Evolutionary conservation across 2,888 invertebrate species (phyloP), one percentile per base, ranked within the genome.

Genomic region (Xestia c-nigrum): DNA sequence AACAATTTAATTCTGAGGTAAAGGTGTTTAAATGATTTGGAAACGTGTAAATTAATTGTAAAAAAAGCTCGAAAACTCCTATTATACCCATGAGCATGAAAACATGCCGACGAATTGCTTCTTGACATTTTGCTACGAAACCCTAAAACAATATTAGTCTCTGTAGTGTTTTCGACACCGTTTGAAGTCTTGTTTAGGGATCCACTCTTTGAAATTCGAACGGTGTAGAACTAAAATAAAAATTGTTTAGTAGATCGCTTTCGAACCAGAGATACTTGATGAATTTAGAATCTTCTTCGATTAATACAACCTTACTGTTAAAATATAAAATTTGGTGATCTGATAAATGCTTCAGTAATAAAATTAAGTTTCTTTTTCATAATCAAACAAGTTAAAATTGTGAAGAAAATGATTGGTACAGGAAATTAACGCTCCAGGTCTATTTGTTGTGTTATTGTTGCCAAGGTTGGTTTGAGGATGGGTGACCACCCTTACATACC

Each of bases 121-220:
- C 43, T 43, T n/a, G 16, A 16, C n/a, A 65, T 10, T 46, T 46
- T 43, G 9, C 19, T 24, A 46, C 24, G 24, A 19, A 46, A 19
- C 43, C 10, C 24, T 46, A 24, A 65, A 46, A 5, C 2, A 24
- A 46, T n/a, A n/a, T 5, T 9, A 24, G 24, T 19, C 46, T 46
- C 40, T 40, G 40, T 46, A 38, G 38, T n/a, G n/a, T 47, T 71
- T 21, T 63, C 46, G 21, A 63, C 16, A 63, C 46, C n/a, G 31
- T 47, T 63, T 31, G 31, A 47, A 61, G 61, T 61, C 14, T 46
- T 46, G 61, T 31, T 46, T 14, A 31, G 5, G 40, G 40, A 57
- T 57, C 57, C 55, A 21, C 67, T 50, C 50, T 68, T 68, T 68
- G 67, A 68, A 38, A 65, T 65, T 65, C 24, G 46, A 65, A 46